phyloP scores from a whole-genome alignment of 2,888 invertebrate genomes.

The Pharmacophagus antenor region DNA sequence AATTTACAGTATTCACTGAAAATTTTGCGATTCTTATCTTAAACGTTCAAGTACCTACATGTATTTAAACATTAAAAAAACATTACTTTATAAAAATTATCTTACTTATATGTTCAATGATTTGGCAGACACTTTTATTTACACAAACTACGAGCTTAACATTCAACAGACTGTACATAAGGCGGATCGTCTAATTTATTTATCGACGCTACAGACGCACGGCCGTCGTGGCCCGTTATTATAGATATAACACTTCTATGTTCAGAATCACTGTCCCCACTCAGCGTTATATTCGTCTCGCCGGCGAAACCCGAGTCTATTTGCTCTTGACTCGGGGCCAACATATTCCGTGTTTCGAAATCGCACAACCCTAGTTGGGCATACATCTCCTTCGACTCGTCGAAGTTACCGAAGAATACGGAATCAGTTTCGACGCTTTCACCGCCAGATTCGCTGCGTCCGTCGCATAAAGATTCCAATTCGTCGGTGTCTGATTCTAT shows the following conservation, averaged over 20 bases:
- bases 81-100: not conserved
- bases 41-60: not conserved
- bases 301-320: conserved; percentile 74
- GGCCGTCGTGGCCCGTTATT: conserved; percentile 62
- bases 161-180: conserved; percentile 66
- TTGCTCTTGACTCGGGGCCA: conserved; percentile 55
- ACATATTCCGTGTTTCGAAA: conserved; percentile 52
- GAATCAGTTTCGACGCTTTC: conserved; percentile 94
- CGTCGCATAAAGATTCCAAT: conserved; percentile 88
- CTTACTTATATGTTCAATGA: conserved; percentile 20
- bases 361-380: conserved; percentile 60
- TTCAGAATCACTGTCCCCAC: conserved; percentile 75
- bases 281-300: conserved; percentile 71
- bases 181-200: conserved; percentile 61
- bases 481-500: conserved; percentile 85
- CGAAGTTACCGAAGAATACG: conserved; percentile 89
- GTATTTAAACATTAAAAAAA: not conserved
- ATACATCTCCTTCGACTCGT: conserved; percentile 68
- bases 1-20: not conserved
- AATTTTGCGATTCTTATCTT: not conserved
- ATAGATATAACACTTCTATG: conserved; percentile 76
- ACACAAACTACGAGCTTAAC: conserved; percentile 43
- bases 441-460: conserved; percentile 91
- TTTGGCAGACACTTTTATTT: conserved; percentile 36
- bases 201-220: conserved; percentile 59